These are phyloP conservation scores for Psilopogon haemacephalus DNA, from an alignment of 2,113 vertebrate species.

Conservation along the genomic window DNA sequence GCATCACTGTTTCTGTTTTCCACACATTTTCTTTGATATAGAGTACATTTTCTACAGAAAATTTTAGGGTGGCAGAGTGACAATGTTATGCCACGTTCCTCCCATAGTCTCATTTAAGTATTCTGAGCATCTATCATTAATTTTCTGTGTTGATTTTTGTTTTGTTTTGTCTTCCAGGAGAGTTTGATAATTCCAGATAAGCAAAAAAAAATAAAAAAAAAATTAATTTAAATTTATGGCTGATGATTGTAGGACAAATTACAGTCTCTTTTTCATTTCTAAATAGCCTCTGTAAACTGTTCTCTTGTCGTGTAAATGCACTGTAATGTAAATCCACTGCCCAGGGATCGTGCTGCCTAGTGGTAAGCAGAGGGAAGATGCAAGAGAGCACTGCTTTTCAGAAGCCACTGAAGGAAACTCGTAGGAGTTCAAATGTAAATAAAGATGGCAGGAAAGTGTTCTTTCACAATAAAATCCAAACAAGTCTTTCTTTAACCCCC, in stretches of 20 bases:
- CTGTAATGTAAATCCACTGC: background rate
- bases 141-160: background rate
- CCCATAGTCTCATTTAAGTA: background rate
- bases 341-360: background rate
- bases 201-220: background rate
- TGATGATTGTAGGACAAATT: background rate
- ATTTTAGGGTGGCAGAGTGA: background rate
- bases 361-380: background rate
- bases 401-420: background rate
- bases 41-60: background rate
- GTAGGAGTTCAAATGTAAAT: constrained; percentile 21
- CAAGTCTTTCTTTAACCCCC: background rate
- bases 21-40: background rate
- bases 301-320: background rate
- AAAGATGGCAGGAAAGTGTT: constrained; percentile 17
- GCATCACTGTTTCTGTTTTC: constrained; percentile 6
- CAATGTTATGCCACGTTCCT: background rate
- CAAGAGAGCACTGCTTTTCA: constrained; percentile 15
- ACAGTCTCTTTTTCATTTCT: background rate
- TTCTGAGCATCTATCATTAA: background rate
- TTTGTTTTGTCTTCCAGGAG: background rate
- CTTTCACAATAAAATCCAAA: constrained; percentile 15
- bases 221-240: no score
- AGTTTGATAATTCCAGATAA: background rate
- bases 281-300: background rate